Percentiles rank a stretch among this genome's conserved stretches.
Evolutionary conservation across 1,140 invertebrate genomes (phyloP).

Genomic region (Drosophila cardini): DNA sequence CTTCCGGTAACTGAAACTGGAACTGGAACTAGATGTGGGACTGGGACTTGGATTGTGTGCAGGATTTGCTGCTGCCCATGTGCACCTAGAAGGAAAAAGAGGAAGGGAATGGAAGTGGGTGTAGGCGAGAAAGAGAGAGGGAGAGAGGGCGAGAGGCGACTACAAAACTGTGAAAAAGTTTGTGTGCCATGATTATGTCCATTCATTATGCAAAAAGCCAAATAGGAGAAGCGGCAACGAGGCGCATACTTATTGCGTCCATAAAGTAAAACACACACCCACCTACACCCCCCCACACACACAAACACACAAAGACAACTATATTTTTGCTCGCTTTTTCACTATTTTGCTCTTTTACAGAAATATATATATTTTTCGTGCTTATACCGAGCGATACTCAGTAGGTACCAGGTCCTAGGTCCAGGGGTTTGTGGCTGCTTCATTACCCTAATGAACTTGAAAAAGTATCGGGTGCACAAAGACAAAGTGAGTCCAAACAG

Average conservation of each 20-base stretch:
- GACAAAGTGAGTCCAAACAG: constrained; percentile 60
- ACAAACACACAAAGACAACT: neutral
- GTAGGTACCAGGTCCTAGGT: constrained; percentile 4
- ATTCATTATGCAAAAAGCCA: constrained; percentile 81
- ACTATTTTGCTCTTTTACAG: constrained; percentile 17
- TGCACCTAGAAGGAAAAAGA: constrained; percentile 46
- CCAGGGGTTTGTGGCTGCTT: constrained; percentile 68
- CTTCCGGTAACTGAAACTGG: neutral
- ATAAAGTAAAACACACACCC: constrained; percentile 64
- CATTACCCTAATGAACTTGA: constrained; percentile 83
- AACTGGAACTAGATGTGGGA: no score
- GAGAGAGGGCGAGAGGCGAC: constrained; percentile 13
- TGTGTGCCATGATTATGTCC: constrained; percentile 64
- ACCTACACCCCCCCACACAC: no score
- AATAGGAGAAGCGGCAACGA: constrained; percentile 45
- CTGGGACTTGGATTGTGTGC: neutral
- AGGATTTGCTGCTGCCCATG: constrained; percentile 31
- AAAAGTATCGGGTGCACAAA: constrained; percentile 79
- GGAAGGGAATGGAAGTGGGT: neutral
- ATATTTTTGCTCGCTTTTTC: constrained; percentile 11
- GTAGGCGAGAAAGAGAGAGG: neutral
- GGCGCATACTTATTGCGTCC: constrained; percentile 61
- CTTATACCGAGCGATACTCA: constrained; percentile 12
- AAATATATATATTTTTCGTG: constrained; percentile 39
- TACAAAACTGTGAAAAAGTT: constrained; percentile 59